These are phyloP conservation scores for Lucilia cuprina DNA, from an alignment of 1,140 invertebrate species.

Conservation along the genomic window DNA sequence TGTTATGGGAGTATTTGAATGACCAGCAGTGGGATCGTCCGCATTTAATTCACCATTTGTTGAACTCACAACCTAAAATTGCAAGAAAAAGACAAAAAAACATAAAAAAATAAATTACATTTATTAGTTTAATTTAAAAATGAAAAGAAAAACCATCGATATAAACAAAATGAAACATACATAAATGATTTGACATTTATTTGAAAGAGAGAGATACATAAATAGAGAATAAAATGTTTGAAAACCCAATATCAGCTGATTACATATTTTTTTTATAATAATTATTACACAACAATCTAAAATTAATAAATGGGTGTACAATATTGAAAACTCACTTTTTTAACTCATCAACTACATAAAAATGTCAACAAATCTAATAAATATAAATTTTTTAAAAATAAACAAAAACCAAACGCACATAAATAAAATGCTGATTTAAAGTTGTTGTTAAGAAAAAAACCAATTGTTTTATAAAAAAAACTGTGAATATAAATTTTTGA, in stretches of 20 bases:
- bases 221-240: no score
- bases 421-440: conserved; percentile 30
- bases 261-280: not conserved
- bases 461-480: not conserved
- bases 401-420: not conserved
- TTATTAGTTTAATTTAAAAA: no score
- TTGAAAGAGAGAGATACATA: not conserved
- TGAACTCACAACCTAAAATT: conserved; percentile 89
- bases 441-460: not conserved
- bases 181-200: not conserved
- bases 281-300: not conserved
- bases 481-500: not conserved
- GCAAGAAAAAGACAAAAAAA: not conserved
- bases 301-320: not conserved
- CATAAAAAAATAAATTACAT: not conserved
- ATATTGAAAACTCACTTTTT: no score
- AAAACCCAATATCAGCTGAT: not conserved
- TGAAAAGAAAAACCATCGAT: not conserved
- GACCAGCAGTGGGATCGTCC: conserved; percentile 94
- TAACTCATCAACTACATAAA: not conserved
- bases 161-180: conserved; percentile 5
- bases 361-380: not conserved
- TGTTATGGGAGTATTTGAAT: conserved; percentile 96
- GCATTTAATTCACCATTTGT: conserved; percentile 94
- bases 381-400: not conserved